phyloP scores from a whole-genome alignment of 2,797 vertebrate genomes.

The Oreochromis grahami region DNA sequence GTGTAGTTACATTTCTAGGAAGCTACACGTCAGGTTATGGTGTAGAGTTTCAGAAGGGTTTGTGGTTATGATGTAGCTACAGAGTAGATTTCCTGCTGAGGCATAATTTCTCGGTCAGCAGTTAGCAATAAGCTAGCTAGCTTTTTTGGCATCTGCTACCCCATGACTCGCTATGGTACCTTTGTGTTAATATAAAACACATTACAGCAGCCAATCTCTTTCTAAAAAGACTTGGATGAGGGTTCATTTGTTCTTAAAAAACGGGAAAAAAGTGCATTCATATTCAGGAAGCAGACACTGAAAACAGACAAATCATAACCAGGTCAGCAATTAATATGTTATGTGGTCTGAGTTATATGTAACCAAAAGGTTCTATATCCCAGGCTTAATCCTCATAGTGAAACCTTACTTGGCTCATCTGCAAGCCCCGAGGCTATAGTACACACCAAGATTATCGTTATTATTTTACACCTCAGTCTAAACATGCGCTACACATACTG shows the following conservation, averaged over 20 bases:
- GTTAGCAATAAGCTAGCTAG: background rate
- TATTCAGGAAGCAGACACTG: background rate
- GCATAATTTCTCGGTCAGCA: background rate
- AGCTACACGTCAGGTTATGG: background rate
- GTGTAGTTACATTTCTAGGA: background rate
- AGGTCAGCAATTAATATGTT: background rate
- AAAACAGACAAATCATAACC: background rate
- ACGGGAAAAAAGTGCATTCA: rapidly evolving
- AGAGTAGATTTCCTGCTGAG: background rate
- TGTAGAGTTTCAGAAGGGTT: background rate
- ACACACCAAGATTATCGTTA: background rate
- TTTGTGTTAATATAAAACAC: background rate
- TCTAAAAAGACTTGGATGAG: background rate
- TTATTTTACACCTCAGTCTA: background rate
- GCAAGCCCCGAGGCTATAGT: background rate
- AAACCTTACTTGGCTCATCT: background rate
- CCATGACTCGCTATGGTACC: background rate
- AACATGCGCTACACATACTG: background rate
- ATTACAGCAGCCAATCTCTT: background rate
- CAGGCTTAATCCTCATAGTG: background rate
- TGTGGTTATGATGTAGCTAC: background rate
- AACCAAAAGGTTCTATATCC: background rate
- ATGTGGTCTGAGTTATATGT: background rate
- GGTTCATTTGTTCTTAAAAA: background rate
- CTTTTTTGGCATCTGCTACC: background rate